phyloP scores from a whole-genome alignment of 2,888 invertebrate genomes.

The Cremastinae sp. region DNA sequence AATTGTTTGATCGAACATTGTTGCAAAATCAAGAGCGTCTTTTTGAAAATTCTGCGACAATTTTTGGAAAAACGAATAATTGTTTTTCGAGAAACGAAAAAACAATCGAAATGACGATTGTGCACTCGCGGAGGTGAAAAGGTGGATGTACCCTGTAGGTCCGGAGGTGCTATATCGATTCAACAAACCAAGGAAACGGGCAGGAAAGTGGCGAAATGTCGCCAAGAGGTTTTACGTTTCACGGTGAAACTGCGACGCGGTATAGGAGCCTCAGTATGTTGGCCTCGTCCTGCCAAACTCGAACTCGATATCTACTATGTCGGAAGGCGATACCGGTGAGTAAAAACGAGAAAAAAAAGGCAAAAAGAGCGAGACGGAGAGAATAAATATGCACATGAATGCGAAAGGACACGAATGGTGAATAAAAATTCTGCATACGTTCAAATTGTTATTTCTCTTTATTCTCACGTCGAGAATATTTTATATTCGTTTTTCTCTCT shows the following conservation, averaged over 20 bases:
- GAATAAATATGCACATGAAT: neutral
- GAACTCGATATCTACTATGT: constrained; percentile 70
- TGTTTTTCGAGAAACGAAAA: too few species aligned
- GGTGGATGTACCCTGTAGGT: neutral
- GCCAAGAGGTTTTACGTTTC: constrained; percentile 67
- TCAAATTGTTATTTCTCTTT: too few species aligned
- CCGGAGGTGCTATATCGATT: constrained; percentile 69
- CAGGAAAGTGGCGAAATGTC: constrained; percentile 69
- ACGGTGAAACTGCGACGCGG: constrained; percentile 29
- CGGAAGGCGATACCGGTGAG: constrained; percentile 73
- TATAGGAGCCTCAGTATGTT: constrained; percentile 56
- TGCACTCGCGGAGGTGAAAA: neutral
- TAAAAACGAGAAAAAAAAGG: constrained; percentile 15
- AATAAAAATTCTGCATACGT: constrained; percentile 5
- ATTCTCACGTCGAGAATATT: too few species aligned
- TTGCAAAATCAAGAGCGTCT: too few species aligned
- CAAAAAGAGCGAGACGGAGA: neutral
- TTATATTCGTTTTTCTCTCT: too few species aligned
- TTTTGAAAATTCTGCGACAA: too few species aligned
- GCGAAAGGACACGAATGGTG: neutral
- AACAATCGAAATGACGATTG: too few species aligned
- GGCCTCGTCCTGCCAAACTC: constrained; percentile 61
- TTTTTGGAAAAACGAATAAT: too few species aligned
- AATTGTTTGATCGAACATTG: too few species aligned
- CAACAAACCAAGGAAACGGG: constrained; percentile 74